Conservation (phyloP, 2,113 vertebrate species). For the Nothocercus julius region DNA sequence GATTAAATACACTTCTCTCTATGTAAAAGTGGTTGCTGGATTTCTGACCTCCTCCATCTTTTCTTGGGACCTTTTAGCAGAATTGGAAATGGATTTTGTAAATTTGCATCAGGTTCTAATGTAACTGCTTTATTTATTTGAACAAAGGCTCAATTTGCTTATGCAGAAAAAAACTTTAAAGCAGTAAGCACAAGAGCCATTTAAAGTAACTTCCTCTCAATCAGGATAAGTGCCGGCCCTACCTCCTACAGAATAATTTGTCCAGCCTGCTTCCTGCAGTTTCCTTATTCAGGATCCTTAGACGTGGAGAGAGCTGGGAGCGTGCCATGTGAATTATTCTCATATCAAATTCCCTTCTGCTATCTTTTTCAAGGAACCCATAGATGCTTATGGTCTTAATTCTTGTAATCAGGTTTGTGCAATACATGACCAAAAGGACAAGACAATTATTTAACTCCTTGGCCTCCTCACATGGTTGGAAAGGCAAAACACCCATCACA, state of each 20-base stretch:
- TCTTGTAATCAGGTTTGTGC: not conserved
- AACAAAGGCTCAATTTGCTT: constrained; percentile 32
- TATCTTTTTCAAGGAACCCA: not conserved
- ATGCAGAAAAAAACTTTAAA: constrained; percentile 44
- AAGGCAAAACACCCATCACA: not conserved
- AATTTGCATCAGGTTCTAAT: constrained; percentile 27
- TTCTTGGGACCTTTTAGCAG: not conserved
- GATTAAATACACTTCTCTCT: not conserved
- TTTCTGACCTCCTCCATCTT: not conserved
- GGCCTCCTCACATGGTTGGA: fast-evolving
- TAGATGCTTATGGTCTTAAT: not conserved
- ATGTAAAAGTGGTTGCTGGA: not conserved
- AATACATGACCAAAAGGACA: not conserved
- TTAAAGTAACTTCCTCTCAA: constrained; percentile 53
- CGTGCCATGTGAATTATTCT: not conserved
- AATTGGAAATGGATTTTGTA: constrained; percentile 3
- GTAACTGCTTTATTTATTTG: constrained; percentile 47
- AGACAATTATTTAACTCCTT: not conserved
- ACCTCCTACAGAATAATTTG: constrained; percentile 16
- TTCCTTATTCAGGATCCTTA: not conserved
- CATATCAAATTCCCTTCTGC: not conserved
- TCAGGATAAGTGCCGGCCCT: constrained; percentile 7
- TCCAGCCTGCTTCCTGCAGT: not conserved
- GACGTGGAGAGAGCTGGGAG: not conserved
- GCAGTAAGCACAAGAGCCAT: not conserved